Evolutionary conservation across 2,888 invertebrate genomes (phyloP).

Genomic region (Venustoraphidia nigricollis): DNA sequence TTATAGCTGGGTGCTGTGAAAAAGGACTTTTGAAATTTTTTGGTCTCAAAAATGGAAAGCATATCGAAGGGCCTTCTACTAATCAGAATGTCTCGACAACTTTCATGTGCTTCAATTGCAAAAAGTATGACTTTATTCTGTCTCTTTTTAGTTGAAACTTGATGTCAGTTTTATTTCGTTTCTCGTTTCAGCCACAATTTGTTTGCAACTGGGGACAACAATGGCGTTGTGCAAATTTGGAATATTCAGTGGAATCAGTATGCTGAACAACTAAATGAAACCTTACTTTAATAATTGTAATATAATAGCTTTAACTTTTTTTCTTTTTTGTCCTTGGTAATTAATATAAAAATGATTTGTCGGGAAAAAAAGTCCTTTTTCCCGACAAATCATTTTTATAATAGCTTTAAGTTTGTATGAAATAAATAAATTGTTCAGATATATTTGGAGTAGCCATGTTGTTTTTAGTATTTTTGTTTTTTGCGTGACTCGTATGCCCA

Average conservation of each 20-base stretch:
- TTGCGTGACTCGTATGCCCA: too few species aligned
- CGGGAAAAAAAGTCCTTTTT: too few species aligned
- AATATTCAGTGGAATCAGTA: constrained; percentile 22
- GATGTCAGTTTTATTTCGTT: constrained; percentile 2
- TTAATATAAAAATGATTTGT: too few species aligned
- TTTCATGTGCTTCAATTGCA: constrained; percentile 14
- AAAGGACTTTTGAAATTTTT: constrained; percentile 22
- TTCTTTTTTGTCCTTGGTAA: too few species aligned
- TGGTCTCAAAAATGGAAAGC: constrained; percentile 19
- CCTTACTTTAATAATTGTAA: too few species aligned
- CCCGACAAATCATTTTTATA: too few species aligned
- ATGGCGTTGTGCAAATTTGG: constrained; percentile 25
- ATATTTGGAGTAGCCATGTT: constrained; percentile 6
- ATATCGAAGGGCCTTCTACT: constrained; percentile 14
- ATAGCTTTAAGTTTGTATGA: constrained; percentile 5
- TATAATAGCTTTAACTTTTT: constrained; percentile 3
- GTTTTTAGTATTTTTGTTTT: too few species aligned
- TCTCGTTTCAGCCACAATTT: constrained; percentile 19
- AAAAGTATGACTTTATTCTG: constrained; percentile 11
- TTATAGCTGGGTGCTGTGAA: constrained; percentile 23
- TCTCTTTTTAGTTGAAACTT: constrained; percentile 1
- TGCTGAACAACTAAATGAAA: constrained; percentile 3
- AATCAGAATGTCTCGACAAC: constrained; percentile 11
- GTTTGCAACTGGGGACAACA: constrained; percentile 20
- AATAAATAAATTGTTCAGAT: constrained; percentile 5